Evolutionary conservation across 2,888 invertebrate species (phyloP), one percentile per base, ranked within the genome.

Genomic region (Ectobius pallidus): DNA sequence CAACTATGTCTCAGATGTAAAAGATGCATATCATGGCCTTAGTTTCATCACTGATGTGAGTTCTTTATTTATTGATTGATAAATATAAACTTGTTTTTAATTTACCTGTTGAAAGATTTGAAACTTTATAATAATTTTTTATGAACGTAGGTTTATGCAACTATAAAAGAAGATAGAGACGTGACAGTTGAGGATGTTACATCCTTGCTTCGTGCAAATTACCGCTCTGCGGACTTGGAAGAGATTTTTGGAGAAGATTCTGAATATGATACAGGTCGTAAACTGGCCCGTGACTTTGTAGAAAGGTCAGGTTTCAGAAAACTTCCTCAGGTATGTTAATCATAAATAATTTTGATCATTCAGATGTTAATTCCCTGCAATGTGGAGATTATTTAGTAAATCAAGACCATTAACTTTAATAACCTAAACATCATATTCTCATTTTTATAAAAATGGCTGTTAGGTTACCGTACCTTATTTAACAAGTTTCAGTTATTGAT

Each of bases 211-310:
- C 86, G 87, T 76, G 88, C 86, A 82, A 87, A 87, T 73, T 87
- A 87, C 78, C 85, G 85, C 27, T 82, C 82, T 69, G 87, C 87
- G 1, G 89, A 92, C 77, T 79, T 91, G 7, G 91, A 93, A 69
- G 92, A 94, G 73, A 90, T 97, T 58, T 87, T 97, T 76, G 93
- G 94, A 0, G 91, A 92, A 78, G 94, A 96, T 79, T 95, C 95
- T 0, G 96, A 95, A 78, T 98, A 93, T 81, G 96, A 97, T 83
- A 93, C 93, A 11, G 96, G 97, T 1, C 88, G 95, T 42, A 89
- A 93, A 80, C 83, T 95, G 61, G 88, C 94, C 0, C 85, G 87
- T 73, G 95, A 96, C 80, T 96, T 95, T 80, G 87, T 95, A 2
- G 87, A 90, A 73, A 88, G 93, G 75, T 87, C 93, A 27, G 95